A percentile compares a stretch with the other conserved stretches of the same genome.
These are phyloP conservation scores for Gymnobelideus leadbeateri DNA, from an alignment of 2,113 vertebrate species.

Conservation along the genomic window DNA sequence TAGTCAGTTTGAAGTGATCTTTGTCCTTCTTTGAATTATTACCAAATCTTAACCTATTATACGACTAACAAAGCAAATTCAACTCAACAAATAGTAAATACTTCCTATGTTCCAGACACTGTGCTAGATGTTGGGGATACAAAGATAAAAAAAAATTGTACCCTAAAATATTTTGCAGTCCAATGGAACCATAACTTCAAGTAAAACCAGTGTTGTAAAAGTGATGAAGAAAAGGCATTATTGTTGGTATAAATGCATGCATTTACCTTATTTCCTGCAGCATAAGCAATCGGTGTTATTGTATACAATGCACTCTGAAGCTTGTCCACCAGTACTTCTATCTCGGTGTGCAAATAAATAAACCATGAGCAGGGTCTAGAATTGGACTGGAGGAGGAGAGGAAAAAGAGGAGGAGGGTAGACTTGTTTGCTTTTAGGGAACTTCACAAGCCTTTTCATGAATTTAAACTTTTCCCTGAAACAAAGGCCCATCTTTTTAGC, in stretches of 20 bases:
- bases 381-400: background rate
- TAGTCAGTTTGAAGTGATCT: background rate
- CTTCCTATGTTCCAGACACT: background rate
- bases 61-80: slow-evolving; percentile 35
- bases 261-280: background rate
- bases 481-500: background rate
- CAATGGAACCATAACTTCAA: background rate
- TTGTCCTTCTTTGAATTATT: background rate
- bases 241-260: background rate
- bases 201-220: background rate
- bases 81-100: background rate
- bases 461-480: background rate
- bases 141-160: background rate
- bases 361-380: background rate
- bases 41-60: background rate
- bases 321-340: background rate
- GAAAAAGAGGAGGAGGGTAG: background rate
- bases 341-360: background rate
- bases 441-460: background rate
- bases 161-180: background rate
- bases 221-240: background rate
- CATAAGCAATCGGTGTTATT: background rate
- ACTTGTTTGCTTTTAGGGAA: background rate
- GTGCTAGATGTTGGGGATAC: background rate
- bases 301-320: background rate